phyloP scores from a whole-genome alignment of 2,888 invertebrate genomes.

The Tyria jacobaeae region DNA sequence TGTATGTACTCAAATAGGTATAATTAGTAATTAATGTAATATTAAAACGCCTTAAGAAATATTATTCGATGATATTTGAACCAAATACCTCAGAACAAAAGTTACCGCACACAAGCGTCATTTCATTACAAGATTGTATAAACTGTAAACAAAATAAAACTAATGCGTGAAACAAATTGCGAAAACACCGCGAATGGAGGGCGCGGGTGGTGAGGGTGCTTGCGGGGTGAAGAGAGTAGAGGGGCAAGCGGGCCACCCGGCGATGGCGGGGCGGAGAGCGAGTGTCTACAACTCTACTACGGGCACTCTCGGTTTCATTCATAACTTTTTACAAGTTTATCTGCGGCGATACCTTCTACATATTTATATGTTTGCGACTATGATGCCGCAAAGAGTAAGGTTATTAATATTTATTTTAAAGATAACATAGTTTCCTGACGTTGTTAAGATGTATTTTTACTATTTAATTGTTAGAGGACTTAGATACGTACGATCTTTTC shows the following conservation, averaged over 20 bases:
- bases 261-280: constrained; percentile 44
- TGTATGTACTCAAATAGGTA: neutral
- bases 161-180: constrained; percentile 83
- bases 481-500: too few species aligned
- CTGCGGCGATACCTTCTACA: constrained; percentile 84
- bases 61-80: neutral
- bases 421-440: constrained; percentile 16
- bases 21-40: neutral
- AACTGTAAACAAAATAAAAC: constrained; percentile 80
- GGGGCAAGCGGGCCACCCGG: constrained; percentile 47
- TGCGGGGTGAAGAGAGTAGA: constrained; percentile 50
- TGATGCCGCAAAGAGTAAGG: constrained; percentile 68
- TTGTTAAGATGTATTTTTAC: constrained; percentile 2
- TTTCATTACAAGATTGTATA: constrained; percentile 47
- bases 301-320: constrained; percentile 86
- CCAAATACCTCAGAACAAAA: constrained; percentile 29
- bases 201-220: constrained; percentile 51
- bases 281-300: constrained; percentile 83
- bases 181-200: constrained; percentile 49
- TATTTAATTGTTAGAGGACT: too few species aligned
- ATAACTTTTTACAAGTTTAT: constrained; percentile 87
- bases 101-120: constrained; percentile 31
- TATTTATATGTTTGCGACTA: constrained; percentile 85
- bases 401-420: constrained; percentile 22
- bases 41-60: too few species aligned